Evolutionary conservation across 2,888 invertebrate species (phyloP), one percentile per base, ranked within the genome.

Genomic region (Ashinkailepas kermadecensis): DNA sequence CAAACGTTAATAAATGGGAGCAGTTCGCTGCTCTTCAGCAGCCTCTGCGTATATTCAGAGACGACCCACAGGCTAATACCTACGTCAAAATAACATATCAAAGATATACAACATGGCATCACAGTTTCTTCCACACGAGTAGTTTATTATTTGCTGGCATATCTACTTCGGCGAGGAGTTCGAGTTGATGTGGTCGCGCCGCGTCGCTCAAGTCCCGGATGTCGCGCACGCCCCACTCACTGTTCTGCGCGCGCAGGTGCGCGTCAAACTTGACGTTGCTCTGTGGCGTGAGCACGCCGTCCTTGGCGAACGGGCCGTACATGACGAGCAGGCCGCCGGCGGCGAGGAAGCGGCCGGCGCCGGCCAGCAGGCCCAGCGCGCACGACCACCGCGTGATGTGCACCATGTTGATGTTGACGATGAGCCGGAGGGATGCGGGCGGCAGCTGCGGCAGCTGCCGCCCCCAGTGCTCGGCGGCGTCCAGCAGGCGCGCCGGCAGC

Each of bases 141-240:
- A 91, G 92, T 86, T 94, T 93, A 87, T 96, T 97, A 88, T 96
- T 96, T n/a, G 95, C 91, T 62, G 96, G 96, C 93, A 96, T 92
- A 86, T 94, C 92, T 85, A 92, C 87, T 65, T 91, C 91, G 83
- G 92, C 89, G 83, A 90, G 88, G 74, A 94, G 88, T 18, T 87
- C 86, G 59, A 95, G 88, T 81, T 90, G 89, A 87, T 92, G 90
- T 79, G 89, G 86, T 79, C 89, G 87, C 0, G 92, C 94, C 84
- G 94, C 87, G 85, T 90, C 88, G 83, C 87, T 86, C 81, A 95
- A 87, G 85, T 94, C 92, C 82, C 90, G 88, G 81, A 94, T 90
- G 88, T 96, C 96, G 84, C 95, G 89, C 9, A 97, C 87, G 1
- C 96, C 96, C 93, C 94, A 96, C 64, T 89, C 89, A 0, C 92